Conservation (phyloP, 2,888 invertebrate species). For the Orchesella flavescens region DNA sequence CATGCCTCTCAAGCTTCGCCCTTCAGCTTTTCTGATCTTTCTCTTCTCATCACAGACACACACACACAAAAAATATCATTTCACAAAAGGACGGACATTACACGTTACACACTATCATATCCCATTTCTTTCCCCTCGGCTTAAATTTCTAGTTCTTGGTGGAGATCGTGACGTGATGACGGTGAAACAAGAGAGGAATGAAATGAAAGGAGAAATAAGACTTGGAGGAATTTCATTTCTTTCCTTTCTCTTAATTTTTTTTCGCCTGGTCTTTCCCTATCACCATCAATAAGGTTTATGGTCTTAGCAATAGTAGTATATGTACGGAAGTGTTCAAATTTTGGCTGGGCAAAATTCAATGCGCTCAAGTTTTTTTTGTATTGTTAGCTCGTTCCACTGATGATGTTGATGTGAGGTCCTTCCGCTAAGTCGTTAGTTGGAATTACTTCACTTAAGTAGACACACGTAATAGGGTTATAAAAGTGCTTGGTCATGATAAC, state of each 20-base stretch:
- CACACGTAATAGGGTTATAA: conserved; percentile 45
- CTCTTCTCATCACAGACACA: conserved; percentile 2
- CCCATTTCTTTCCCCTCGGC: too few relatives aligned
- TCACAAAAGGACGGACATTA: not conserved
- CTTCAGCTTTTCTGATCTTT: conserved; percentile 3
- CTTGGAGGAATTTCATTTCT: not conserved
- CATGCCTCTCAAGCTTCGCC: conserved; percentile 16
- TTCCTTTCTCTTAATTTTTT: not conserved
- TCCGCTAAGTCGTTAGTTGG: conserved; percentile 32
- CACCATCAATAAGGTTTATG: too few relatives aligned
- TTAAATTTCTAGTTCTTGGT: too few relatives aligned
- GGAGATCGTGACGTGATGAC: too few relatives aligned
- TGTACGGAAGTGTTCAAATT: not conserved
- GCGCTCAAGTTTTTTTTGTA: too few relatives aligned
- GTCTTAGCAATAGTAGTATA: too few relatives aligned
- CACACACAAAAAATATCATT: conserved; percentile 29
- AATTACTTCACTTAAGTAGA: conserved; percentile 25
- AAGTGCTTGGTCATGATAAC: conserved; percentile 45
- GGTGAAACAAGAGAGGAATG: too few relatives aligned
- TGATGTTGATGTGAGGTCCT: conserved; percentile 16
- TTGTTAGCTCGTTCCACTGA: not conserved
- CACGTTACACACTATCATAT: too few relatives aligned
- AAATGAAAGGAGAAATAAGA: too few relatives aligned
- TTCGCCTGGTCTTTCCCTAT: not conserved
- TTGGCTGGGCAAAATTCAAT: not conserved